Percentiles rank a stretch among this genome's conserved stretches.
Evolutionary conservation across 2,797 vertebrate genomes (phyloP).

Genomic region (Hirundo rustica): DNA sequence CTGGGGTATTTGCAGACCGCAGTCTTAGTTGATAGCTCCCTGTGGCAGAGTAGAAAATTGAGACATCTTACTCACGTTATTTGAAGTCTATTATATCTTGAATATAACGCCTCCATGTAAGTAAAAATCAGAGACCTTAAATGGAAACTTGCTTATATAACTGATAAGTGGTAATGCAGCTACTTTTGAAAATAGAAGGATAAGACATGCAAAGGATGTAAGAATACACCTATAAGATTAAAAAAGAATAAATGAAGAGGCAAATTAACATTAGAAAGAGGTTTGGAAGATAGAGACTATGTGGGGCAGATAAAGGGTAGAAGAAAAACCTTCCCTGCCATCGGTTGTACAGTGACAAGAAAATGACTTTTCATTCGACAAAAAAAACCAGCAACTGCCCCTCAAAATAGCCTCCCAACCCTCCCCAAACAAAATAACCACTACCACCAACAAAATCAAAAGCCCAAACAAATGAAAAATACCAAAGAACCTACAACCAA

Average conservation of each 20-base stretch:
- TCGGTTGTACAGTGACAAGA: background rate
- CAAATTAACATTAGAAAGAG: background rate
- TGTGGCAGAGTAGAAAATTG: background rate
- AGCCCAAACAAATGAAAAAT: background rate
- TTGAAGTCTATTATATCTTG: background rate
- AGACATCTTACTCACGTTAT: background rate
- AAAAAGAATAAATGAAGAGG: background rate
- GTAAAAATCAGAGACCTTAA: background rate
- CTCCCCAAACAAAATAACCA: background rate
- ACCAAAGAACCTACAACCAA: background rate
- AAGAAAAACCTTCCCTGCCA: background rate
- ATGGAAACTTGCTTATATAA: background rate
- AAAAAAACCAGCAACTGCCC: accelerated
- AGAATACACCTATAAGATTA: background rate
- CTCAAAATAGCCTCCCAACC: background rate
- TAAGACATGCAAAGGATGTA: background rate
- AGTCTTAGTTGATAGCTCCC: background rate
- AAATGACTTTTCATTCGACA: background rate
- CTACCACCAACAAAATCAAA: background rate
- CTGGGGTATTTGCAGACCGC: background rate
- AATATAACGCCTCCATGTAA: background rate
- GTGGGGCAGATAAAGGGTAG: background rate
- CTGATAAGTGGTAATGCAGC: background rate
- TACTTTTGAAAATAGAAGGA: background rate
- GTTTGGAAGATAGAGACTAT: background rate